Base-by-base conservation (phyloP, 2,797 vertebrate species). In the Pipistrellus pipistrellus region DNA sequence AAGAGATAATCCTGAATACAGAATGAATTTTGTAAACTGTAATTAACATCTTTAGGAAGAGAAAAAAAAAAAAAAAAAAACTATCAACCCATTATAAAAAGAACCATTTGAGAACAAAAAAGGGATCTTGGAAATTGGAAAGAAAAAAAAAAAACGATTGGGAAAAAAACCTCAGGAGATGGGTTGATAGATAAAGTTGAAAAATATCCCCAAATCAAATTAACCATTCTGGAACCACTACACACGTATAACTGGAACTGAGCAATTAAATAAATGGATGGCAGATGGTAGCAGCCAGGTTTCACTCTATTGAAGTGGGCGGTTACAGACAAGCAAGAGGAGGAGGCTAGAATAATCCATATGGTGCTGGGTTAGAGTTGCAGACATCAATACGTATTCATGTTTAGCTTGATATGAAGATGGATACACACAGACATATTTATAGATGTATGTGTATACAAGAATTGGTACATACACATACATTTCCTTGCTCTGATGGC, bases 121-220 rank as follows among this genome's bases (percentile, higher is more conserved):
- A 53, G 4, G 90, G 8, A 38, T 64, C 23, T 72, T 78, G 41
- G 5, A 78, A 59, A 88, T 48, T 35, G 48, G 7, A 85, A 30
- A 72, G 77, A 48, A 72, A 48, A 57, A 66, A 44, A 57, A 72
- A 44, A 44, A 59, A 57, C 4, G 17, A 80, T 27, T 73, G 5
- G 35, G 4, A 2, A 1, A 27, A 66, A 53, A 18, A 55, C n/a
- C 35, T 66, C 59, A 57, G 38, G 21, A 69, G 41, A 32, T 20
- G 9, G 4, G 62, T 59, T 51, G 32, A 27, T 23, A 73, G 27
- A 76, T 51, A 57, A 91, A 92, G 20, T 85, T 87, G 8, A 8
- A 66, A 93, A 80, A 91, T 68, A 84, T 83, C n/a, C n/a, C 55
- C 88, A 44, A 80, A 73, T 35, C 17, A 68, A 73, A 78, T 68